Evolutionary conservation across 1,140 invertebrate genomes (phyloP), one percentile per base, ranked within the genome.

Genomic region (Danaus melanippus): DNA sequence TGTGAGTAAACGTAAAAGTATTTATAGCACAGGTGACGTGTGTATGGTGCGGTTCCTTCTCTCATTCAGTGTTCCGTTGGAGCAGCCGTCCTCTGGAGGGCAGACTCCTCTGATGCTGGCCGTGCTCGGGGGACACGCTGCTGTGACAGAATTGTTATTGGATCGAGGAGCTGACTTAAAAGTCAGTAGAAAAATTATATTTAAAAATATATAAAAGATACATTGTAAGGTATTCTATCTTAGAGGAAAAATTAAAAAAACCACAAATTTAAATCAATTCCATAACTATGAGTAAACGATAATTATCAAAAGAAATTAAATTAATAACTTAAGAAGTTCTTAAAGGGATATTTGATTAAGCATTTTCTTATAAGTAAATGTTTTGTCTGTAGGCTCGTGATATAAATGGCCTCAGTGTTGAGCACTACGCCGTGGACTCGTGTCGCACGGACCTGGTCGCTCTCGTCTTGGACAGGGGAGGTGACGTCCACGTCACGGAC

Each of bases 391-490:
- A 79, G 79, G 66, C 60, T 9, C 66, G 64, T 1, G 87, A 88
- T 52, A 57, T 72, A 3, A 87, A 86, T 53, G 72, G 71, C 0
- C 70, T 89, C 0, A 84, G 80, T 10, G 63, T 81, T 2, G 69
- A 89, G 47, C 89, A 90, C 69, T 86, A 86, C 59, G 88, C 89
- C 5, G 87, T 88, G 1, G 88, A 89, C 68, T 86, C 87, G 0
- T 66, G 84, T 62, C 65, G 65, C 53, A 47, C 80, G 48, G 79
- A 80, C 8, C 77, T 75, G 53, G 62, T 89, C 10, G 66, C 70
- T 46, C 76, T 77, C 58, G 67, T 84, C 12, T 52, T 89, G n/a
- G 69, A 80, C 11, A 64, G 67, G 4, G 80, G 79, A 2, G 78
- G 84, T 0, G 74, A 88, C 59, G 56, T 89, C n/a, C 56, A 65